Base-by-base conservation (phyloP, 2,797 vertebrate species). In the Lacerta agilis region DNA sequence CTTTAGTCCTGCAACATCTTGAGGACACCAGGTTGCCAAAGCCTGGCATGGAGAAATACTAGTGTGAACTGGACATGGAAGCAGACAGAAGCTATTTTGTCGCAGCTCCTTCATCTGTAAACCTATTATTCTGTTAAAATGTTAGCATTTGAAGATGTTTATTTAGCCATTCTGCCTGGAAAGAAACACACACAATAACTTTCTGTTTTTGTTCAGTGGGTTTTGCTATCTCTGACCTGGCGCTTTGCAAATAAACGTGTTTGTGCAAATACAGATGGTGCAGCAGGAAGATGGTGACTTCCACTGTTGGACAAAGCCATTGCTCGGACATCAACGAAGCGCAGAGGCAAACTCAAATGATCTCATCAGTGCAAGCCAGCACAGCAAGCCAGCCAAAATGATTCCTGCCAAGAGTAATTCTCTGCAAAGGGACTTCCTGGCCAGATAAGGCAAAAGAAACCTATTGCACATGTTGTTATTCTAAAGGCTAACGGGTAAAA, bases 391-490 rank as follows among this genome's bases (percentile, higher is more conserved):
- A 1, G 3, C 89, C 84, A 89, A 90, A 88, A 71, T 86, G 86
- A 85, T 81, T 92, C 81, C 87, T 91, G 92, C 93, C 94, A 94
- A 92, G 85, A 89, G 90, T 90, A 93, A 91, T 92, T 79, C 92
- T 91, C 91, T 71, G 23, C 87, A 88, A 90, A 95, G 91, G 85
- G 58, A 92, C 90, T 92, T 94, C 92, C 93, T 90, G 88, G 23
- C 6, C 91, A 84, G 91, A 91, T 91, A 91, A 89, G 76, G 86
- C 27, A 29, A 87, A 80, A 92, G 83, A 58, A 89, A 45, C 86
- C 66, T 75, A 6, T 83, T 76, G 84, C 15, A 3, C 0, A 0
- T 1, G 9, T 8, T 95, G 87, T 90, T 88, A 79, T 93, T 89
- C 82, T 90, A 89, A 72, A 88, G 66, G 23, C 69, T 79, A 9